Evolutionary conservation across 2,797 vertebrate species (phyloP), one percentile per base, ranked within the genome.

Genomic region (Sphenodon punctatus): DNA sequence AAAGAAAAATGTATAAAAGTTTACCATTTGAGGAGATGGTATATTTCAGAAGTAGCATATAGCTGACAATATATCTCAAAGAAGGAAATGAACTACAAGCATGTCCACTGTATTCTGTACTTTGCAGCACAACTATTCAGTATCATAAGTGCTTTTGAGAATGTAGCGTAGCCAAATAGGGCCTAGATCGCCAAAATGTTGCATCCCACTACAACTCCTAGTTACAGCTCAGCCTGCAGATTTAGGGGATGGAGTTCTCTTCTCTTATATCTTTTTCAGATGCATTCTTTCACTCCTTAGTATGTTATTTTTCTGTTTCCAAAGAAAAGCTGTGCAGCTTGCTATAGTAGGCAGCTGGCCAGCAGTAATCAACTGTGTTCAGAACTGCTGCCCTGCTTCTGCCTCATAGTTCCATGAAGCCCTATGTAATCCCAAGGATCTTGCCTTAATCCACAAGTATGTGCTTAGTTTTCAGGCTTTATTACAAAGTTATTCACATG

Each of bases 371-470:
- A 78, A 5, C 46, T 9, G 0, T 53, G 78, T 49, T 75, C 84
- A 82, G 64, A 82, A 74, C 75, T 74, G 70, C 68, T 82, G 79
- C 67, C 89, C 84, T 1, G 2, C 77, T 80, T 84, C 75, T 85
- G 79, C 79, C 59, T 78, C 63, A 20, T 74, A 39, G 64, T 80
- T 89, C 88, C 78, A 82, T 56, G 85, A 60, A 42, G 75, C 17
- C 0, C 56, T 87, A 80, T 87, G n/a, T n/a, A n/a, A n/a, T 84
- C 87, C 8, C 0, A 53, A 48, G 23, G 60, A 80, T 80, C 42
- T 49, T 77, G 15, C 80, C 64, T 78, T 93, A 89, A 92, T 85
- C 82, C 32, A 30, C 34, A 38, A n/a, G 51, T 78, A n/a, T 20
- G 4, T 1, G 17, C 51, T 76, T 89, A 32, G 76, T 87, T 90